Conservation (phyloP, 2,888 invertebrate genomes). For the Perdita meconis region DNA sequence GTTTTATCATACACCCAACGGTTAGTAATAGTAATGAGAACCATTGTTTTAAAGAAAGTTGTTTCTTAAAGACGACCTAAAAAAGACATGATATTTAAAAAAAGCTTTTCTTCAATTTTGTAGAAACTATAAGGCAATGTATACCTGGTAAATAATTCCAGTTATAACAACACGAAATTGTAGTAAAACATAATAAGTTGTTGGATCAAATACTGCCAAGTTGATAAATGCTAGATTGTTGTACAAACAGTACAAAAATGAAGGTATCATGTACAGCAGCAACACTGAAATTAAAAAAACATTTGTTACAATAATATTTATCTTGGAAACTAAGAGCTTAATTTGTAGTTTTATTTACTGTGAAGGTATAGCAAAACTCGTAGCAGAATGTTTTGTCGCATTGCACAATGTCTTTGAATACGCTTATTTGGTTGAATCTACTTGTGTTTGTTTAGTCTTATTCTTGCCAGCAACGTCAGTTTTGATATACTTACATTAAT, state of each 20-base stretch:
- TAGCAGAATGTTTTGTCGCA: too few relatives aligned
- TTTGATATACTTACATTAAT: too few relatives aligned
- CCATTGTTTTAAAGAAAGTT: conserved; percentile 93
- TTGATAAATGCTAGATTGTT: conserved; percentile 97
- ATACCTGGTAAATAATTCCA: conserved; percentile 95
- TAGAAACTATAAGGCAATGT: neutral
- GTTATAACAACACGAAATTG: conserved; percentile 97
- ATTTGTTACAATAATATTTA: neutral
- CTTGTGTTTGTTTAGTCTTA: too few relatives aligned
- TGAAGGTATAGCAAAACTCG: too few relatives aligned
- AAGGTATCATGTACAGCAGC: conserved; percentile 94
- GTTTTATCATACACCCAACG: conserved; percentile 95
- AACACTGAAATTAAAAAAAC: conserved; percentile 87
- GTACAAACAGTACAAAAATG: conserved; percentile 96
- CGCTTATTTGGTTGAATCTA: too few relatives aligned
- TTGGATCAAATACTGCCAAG: conserved; percentile 96
- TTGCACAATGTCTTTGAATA: too few relatives aligned
- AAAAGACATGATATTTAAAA: conserved; percentile 72
- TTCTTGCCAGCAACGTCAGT: too few relatives aligned
- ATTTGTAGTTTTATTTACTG: too few relatives aligned
- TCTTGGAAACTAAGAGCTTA: too few relatives aligned
- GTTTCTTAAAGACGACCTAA: conserved; percentile 94
- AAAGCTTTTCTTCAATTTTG: neutral
- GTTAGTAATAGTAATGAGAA: conserved; percentile 94
- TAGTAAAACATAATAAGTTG: conserved; percentile 95